Base-by-base conservation (phyloP, 2,888 invertebrate species). In the Synanthedon myopaeformis region DNA sequence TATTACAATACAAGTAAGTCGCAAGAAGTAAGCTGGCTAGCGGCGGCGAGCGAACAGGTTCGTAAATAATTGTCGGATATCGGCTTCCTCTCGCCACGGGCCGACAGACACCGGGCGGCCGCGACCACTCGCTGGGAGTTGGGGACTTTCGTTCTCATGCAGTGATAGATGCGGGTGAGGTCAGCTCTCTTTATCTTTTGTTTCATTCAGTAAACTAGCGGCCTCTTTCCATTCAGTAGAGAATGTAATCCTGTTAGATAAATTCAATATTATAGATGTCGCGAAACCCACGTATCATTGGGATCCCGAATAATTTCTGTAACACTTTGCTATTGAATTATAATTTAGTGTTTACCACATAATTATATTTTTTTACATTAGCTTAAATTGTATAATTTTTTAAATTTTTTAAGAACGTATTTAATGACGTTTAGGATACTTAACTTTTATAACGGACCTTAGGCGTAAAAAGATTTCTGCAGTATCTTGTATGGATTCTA, bases 61-160 rank as follows among this genome's bases (percentile, higher is more conserved):
- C 66, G 70, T 72, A 76, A 70, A 72, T 70, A 72, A 70, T 66
- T 66, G 69, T 72, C 70, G 73, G 72, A 79, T 74, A 76, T 67
- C 72, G 67, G 71, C 74, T 77, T 79, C 79, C 78, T 77, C 63
- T 58, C 53, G 51, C 66, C 63, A 59, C 57, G 66, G 70, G 59
- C 57, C 66, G 70, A 35, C 35, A 35, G 35, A 35, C 10, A 35
- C 10, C 57, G 66, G 70, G 59, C 57, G 66, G 70, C 65, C 61
- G 70, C 35, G 35, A 35, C 10, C 35, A 10, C 35, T 35, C 35
- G 35, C 35, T 35, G 35, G 35, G 35, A 6, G 35, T 35, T 35
- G 35, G 66, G 67, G 63, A 64, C 65, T 58, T 52, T 65, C 60
- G 65, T 35, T 35, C 35, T 35, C 35, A 28, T 28, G 8, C 28